Percentiles rank a stretch among this genome's conserved stretches.
phyloP scores from a whole-genome alignment of 2,888 invertebrate genomes.

The Drosophila pseudotalamancana region DNA sequence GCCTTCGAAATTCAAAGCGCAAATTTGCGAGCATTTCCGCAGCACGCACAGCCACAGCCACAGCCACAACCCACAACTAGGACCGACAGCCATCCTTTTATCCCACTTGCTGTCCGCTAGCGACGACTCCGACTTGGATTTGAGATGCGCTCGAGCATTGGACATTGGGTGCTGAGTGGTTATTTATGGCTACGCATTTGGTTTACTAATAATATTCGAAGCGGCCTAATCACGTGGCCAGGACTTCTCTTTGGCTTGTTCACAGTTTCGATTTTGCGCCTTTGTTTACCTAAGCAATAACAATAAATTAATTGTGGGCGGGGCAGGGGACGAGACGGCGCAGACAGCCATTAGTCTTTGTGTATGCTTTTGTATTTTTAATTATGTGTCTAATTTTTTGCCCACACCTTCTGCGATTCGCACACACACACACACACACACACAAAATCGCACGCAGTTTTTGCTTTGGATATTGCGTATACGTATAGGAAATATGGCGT shows the following conservation, averaged over 20 bases:
- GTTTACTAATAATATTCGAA: constrained; percentile 74
- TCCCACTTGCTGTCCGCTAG: constrained; percentile 10
- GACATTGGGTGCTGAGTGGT: constrained; percentile 64
- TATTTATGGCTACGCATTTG: constrained; percentile 79
- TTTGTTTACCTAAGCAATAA: constrained; percentile 80
- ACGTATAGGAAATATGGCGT: constrained; percentile 69
- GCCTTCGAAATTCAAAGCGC: constrained; percentile 62
- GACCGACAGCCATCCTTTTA: neutral
- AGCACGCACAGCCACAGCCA: constrained; percentile 70
- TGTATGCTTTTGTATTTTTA: constrained; percentile 71
- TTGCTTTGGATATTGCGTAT: constrained; percentile 22
- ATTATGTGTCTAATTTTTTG: constrained; percentile 72
- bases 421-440: constrained; percentile 5
- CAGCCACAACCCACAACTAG: too few relatives aligned
- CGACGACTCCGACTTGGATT: neutral
- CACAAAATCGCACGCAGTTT: constrained; percentile 14
- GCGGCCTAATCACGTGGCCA: constrained; percentile 44
- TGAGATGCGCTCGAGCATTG: constrained; percentile 62
- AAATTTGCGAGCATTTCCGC: constrained; percentile 71
- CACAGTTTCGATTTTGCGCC: constrained; percentile 56
- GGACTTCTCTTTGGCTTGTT: neutral
- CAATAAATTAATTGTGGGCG: constrained; percentile 72
- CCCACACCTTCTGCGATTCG: constrained; percentile 15
- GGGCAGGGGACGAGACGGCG: neutral
- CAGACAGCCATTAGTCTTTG: constrained; percentile 63